Base-by-base conservation (phyloP, 2,113 vertebrate genomes). In the Ceuthmochares aereus region DNA sequence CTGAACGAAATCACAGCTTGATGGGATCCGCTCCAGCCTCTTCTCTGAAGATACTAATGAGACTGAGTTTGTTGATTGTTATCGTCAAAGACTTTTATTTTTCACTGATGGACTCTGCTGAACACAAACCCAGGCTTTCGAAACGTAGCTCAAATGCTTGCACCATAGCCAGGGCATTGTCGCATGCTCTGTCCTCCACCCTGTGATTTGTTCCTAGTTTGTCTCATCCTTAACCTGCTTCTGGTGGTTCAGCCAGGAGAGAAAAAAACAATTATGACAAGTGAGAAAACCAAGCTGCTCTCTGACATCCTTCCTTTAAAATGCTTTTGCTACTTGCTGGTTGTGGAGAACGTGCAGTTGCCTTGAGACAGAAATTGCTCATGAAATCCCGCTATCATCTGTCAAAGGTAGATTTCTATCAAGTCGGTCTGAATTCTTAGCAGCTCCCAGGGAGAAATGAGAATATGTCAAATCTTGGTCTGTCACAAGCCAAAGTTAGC, bases 1-100 rank as follows among this genome's bases (percentile, higher is more conserved):
- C 80, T 79, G 80, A 95, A 94, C 76, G 80, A 91, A 87, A 90
- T 90, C 73, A 62, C 88, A 95, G 92, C 92, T 84, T 94, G 88
- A 89, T 76, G 90, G 92, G 88, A 95, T 52, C 42, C 1, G 13
- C 73, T 87, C 95, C 95, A 96, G 85, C 86, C 86, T 87, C 86
- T 93, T 96, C 94, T 96, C 93, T 73, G 81, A 96, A 93, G 89
- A 89, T 69, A 54, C 60, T 90, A 84, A 92, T 64, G 60, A 93
- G 77, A 91, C 51, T 60, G 80, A 92, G 77, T 66, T 93, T 93
- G 69, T 86, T 86, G 86, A 82, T 43, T 82, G 76, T 75, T 94
- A 96, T 87, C 12, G 2, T 58, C 64, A 84, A 82, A 94, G 64
- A 64, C 59, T 86, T 36, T 72, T 95, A 87, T 96, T 93, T 96